A percentile compares a stretch with the other conserved stretches of the same genome.
phyloP scores from a whole-genome alignment of 2,113 vertebrate species.

The Poeciliopsis turrubarensis region DNA sequence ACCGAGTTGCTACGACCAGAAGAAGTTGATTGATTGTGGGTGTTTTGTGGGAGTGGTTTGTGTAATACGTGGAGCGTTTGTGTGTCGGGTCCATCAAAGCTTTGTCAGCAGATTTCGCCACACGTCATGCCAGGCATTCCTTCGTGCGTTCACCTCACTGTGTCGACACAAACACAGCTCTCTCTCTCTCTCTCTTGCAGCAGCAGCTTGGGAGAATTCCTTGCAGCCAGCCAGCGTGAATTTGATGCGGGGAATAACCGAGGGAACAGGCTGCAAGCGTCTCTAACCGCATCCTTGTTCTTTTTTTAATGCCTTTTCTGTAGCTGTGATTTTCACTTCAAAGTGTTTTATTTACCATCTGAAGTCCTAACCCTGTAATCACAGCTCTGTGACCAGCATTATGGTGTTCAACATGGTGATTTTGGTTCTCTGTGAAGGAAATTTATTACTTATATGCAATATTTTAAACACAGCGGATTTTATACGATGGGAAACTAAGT shows the following conservation, averaged over 20 bases:
- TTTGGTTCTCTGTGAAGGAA: constrained; percentile 44
- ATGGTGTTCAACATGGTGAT: constrained; percentile 32
- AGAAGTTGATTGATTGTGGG: constrained; percentile 48
- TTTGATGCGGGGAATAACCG: constrained; percentile 38
- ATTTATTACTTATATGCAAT: constrained; percentile 14
- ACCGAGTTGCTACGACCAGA: constrained; percentile 8
- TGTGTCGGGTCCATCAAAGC: constrained; percentile 38
- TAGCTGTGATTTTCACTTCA: constrained; percentile 5
- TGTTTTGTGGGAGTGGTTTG: constrained; percentile 56
- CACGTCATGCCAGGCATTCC: constrained; percentile 71
- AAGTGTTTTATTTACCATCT: constrained; percentile 23
- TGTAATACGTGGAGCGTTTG: constrained; percentile 20
- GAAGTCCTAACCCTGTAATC: constrained; percentile 50
- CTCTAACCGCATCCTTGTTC: constrained; percentile 9
- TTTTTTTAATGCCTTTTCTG: neutral
- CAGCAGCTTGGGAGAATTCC: constrained; percentile 53
- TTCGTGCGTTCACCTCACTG: constrained; percentile 44
- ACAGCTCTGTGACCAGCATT: constrained; percentile 19
- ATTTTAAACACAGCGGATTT: constrained; percentile 38
- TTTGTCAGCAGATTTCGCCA: constrained; percentile 60
- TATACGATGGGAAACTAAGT: constrained; percentile 14
- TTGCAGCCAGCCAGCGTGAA: constrained; percentile 48
- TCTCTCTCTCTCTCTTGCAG: neutral
- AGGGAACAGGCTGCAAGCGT: constrained; percentile 10
- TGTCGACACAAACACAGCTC: constrained; percentile 13